Evolutionary conservation across 2,888 invertebrate species (phyloP).

Genomic region (Stenchaetothrips biformis): DNA sequence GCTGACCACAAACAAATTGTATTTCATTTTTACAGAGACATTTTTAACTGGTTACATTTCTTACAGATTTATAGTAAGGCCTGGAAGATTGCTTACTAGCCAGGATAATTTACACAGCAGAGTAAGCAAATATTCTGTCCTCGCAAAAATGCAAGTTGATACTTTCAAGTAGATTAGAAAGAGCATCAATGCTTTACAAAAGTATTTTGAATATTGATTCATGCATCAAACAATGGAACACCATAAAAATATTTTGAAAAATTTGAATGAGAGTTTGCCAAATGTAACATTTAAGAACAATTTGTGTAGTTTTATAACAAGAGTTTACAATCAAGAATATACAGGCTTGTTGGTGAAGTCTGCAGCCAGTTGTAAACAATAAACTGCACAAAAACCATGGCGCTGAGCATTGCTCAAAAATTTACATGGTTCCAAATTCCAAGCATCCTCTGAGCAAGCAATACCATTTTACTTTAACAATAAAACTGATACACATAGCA

Average conservation of each 20-base stretch:
- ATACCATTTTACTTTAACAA: constrained; percentile 7
- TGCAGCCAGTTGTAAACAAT: not conserved
- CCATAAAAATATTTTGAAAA: not conserved
- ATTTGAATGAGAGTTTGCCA: not conserved
- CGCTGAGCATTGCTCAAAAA: constrained; percentile 17
- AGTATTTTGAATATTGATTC: not conserved
- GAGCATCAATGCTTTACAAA: not conserved
- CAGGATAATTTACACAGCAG: constrained; percentile 13
- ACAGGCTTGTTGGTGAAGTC: not conserved
- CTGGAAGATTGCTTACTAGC: constrained; percentile 21
- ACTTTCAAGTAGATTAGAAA: not conserved
- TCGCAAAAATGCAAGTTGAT: not conserved
- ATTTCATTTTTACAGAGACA: constrained; percentile 10
- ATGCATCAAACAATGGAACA: not conserved
- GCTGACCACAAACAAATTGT: constrained; percentile 2
- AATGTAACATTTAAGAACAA: not conserved
- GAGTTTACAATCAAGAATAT: not conserved
- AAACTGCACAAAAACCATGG: not conserved
- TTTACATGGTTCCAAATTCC: constrained; percentile 2
- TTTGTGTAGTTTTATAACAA: not conserved
- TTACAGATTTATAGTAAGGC: constrained; percentile 15
- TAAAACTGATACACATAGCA: constrained; percentile 19
- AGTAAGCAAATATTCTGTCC: not conserved
- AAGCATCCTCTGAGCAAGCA: constrained; percentile 16
- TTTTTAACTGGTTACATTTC: constrained; percentile 3